These are phyloP conservation scores for Pachypsylla venusta DNA, from an alignment of 1,140 invertebrate species.

Conservation along the genomic window DNA sequence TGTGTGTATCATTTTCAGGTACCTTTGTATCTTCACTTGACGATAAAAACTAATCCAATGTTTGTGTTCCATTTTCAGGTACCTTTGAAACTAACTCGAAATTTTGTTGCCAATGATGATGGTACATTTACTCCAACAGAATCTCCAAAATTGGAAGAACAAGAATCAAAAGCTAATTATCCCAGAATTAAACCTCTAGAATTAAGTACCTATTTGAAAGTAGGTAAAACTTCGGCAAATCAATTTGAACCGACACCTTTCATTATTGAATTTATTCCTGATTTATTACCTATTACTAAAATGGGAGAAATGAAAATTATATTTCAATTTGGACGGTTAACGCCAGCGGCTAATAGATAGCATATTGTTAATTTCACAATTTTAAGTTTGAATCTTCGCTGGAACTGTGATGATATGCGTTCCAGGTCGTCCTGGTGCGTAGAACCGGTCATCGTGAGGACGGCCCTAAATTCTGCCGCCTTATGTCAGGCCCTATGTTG, in stretches of 20 bases:
- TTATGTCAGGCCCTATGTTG: too few relatives aligned
- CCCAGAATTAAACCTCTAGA: slow-evolving; percentile 46
- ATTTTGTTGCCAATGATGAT: slow-evolving; percentile 49
- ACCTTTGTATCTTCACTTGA: too few relatives aligned
- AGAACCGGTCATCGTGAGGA: too few relatives aligned
- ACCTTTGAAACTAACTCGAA: slow-evolving; percentile 45
- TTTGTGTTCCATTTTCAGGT: slow-evolving; percentile 34
- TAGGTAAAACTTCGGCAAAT: slow-evolving; percentile 38
- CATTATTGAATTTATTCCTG: slow-evolving; percentile 60
- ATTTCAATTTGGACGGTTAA: slow-evolving; percentile 47
- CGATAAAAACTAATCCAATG: too few relatives aligned
- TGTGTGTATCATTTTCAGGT: too few relatives aligned
- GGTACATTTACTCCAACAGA: slow-evolving; percentile 46
- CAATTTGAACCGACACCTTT: slow-evolving; percentile 51
- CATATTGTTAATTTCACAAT: too few relatives aligned
- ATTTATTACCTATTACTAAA: slow-evolving; percentile 49
- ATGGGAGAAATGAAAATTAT: slow-evolving; percentile 49
- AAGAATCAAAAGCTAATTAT: slow-evolving; percentile 33
- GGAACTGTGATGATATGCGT: too few relatives aligned
- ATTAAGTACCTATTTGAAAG: slow-evolving; percentile 53
- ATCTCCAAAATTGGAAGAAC: slow-evolving; percentile 38
- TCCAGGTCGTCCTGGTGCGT: too few relatives aligned
- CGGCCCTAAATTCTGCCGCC: too few relatives aligned
- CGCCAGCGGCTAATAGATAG: not conserved
- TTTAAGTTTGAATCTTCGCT: too few relatives aligned